A percentile compares a stretch with the other conserved stretches of the same genome.
phyloP scores from a whole-genome alignment of 1,140 invertebrate species.

The Aphidius gifuensis region DNA sequence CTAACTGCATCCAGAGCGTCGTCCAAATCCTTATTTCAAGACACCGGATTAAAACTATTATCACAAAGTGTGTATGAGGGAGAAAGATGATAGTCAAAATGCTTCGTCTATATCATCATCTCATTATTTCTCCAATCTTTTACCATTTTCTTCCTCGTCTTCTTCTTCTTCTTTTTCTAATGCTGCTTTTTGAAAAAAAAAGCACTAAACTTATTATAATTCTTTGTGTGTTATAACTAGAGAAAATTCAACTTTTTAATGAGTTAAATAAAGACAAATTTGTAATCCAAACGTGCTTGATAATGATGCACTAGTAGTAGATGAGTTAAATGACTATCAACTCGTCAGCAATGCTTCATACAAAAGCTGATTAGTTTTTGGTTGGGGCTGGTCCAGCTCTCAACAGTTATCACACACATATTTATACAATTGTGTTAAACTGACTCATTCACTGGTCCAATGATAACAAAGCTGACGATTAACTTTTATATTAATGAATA shows the following conservation, averaged over 20 bases:
- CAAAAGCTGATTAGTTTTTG: constrained; percentile 15
- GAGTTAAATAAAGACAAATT: constrained; percentile 16
- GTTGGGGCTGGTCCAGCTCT: neutral
- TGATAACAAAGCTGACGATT: constrained; percentile 11
- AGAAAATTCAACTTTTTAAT: constrained; percentile 7
- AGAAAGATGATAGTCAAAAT: neutral
- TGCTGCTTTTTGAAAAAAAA: neutral
- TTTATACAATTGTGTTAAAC: no score
- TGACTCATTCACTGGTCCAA: no score
- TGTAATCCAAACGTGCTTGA: constrained; percentile 3
- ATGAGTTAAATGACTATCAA: no score
- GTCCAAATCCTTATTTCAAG: constrained; percentile 55
- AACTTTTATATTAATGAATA: constrained; percentile 7
- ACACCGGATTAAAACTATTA: constrained; percentile 58
- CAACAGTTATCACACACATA: no score
- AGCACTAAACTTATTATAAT: neutral
- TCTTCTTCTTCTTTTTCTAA: no score
- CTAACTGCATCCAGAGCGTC: constrained; percentile 45
- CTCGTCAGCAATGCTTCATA: neutral
- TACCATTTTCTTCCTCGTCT: no score
- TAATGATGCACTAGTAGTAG: no score
- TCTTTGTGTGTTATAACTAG: neutral
- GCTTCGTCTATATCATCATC: neutral
- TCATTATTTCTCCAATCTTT: neutral
- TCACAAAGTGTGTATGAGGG: constrained; percentile 33